These are phyloP conservation scores for Diogma glabrata DNA, from an alignment of 2,888 invertebrate species.

Conservation along the genomic window DNA sequence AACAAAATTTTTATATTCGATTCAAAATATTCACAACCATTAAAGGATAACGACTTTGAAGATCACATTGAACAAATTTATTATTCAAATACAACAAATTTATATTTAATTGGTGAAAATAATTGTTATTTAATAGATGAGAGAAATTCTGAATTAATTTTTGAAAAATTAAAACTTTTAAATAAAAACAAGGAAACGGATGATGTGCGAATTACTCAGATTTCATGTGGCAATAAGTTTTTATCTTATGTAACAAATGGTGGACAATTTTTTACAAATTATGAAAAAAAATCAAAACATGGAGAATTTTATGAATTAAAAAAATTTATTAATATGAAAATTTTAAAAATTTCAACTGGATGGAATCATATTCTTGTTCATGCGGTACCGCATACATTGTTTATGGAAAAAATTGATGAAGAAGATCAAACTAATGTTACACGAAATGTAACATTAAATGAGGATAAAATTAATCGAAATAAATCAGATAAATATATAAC, in stretches of 20 bases:
- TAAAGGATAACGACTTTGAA: background rate
- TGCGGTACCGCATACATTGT: conserved; percentile 9
- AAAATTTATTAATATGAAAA: conserved; percentile 12
- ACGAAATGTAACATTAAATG: too few relatives aligned
- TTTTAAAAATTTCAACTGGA: conserved; percentile 10
- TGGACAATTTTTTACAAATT: conserved; percentile 7
- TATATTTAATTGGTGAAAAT: conserved; percentile 3
- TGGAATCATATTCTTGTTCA: conserved; percentile 11
- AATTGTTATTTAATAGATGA: background rate
- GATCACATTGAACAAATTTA: background rate
- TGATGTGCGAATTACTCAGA: background rate
- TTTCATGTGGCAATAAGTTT: background rate
- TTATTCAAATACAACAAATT: background rate
- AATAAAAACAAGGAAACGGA: background rate
- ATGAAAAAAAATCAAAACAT: background rate
- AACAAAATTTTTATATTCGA: background rate
- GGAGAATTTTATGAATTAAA: conserved; percentile 5
- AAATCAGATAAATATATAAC: too few relatives aligned
- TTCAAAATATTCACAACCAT: background rate
- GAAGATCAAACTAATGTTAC: too few relatives aligned
- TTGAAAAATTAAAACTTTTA: too few relatives aligned
- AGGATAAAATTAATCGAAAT: too few relatives aligned
- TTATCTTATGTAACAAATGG: background rate
- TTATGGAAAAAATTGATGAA: background rate
- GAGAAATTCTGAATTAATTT: too few relatives aligned